Conservation (phyloP, 2,888 invertebrate genomes). For the Synanthedon tipuliformis region DNA sequence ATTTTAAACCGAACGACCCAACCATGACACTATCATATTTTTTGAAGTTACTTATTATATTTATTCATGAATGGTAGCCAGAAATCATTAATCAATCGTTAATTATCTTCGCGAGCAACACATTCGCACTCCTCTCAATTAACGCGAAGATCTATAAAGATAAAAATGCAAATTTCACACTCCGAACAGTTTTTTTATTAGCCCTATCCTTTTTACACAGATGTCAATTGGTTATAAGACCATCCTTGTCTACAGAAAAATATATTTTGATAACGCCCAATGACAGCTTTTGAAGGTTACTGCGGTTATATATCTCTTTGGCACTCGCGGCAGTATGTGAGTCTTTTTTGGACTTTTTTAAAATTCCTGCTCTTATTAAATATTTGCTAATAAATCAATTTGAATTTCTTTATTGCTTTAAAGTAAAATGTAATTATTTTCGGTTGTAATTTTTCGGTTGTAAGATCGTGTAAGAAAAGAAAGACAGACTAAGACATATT, state of each 20-base stretch:
- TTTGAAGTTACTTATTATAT: constrained; percentile 22
- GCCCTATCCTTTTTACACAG: constrained; percentile 14
- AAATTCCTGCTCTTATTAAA: no score
- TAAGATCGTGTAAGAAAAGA: no score
- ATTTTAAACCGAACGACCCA: neutral
- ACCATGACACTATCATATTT: constrained; percentile 10
- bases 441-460: no score
- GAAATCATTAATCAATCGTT: constrained; percentile 48
- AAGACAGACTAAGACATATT: no score
- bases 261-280: no score
- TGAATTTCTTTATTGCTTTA: no score
- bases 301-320: constrained; percentile 22
- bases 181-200: constrained; percentile 28
- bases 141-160: constrained; percentile 46
- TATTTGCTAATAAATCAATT: no score
- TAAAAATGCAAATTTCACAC: constrained; percentile 44
- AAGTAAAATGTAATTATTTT: no score
- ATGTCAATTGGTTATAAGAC: neutral
- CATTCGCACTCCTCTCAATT: constrained; percentile 52
- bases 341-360: no score
- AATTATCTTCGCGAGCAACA: constrained; percentile 46
- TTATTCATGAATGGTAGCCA: constrained; percentile 38
- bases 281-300: no score
- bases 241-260: no score
- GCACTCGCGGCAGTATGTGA: constrained; percentile 9